phyloP scores from a whole-genome alignment of 2,113 vertebrate genomes.

The Macquaria australasica region DNA sequence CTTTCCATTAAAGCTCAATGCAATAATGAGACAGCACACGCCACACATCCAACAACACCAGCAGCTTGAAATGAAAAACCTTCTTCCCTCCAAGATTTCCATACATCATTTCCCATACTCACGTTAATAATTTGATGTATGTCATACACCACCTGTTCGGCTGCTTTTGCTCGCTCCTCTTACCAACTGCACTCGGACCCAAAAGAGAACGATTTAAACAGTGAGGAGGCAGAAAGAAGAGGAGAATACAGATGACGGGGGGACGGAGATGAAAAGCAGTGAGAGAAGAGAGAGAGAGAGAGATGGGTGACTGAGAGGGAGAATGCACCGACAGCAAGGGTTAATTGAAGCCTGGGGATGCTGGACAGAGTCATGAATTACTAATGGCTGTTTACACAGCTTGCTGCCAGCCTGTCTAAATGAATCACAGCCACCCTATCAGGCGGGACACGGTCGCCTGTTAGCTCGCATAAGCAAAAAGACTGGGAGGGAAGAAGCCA shows the following conservation, averaged over 20 bases:
- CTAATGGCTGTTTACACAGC: constrained; percentile 84
- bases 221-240: constrained; percentile 42
- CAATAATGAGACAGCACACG: constrained; percentile 4
- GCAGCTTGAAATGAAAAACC: constrained; percentile 43
- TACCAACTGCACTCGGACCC: constrained; percentile 14
- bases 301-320: constrained; percentile 51
- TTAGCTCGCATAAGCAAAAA: constrained; percentile 50
- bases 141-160: constrained; percentile 37
- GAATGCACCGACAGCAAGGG: constrained; percentile 66
- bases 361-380: constrained; percentile 81
- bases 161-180: constrained; percentile 24
- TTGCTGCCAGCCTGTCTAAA: constrained; percentile 77
- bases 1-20: neutral
- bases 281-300: constrained; percentile 61
- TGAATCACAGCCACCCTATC: constrained; percentile 78
- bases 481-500: constrained; percentile 44
- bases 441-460: constrained; percentile 59
- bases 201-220: constrained; percentile 38
- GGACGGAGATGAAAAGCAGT: constrained; percentile 42
- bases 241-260: constrained; percentile 53
- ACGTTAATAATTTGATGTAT: constrained; percentile 28
- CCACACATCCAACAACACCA: constrained; percentile 3
- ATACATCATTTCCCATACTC: constrained; percentile 32
- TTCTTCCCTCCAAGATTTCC: neutral
- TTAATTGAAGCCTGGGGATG: constrained; percentile 81